Evolutionary conservation across 2,113 vertebrate genomes (phyloP).

Genomic region (Malurus elegans): DNA sequence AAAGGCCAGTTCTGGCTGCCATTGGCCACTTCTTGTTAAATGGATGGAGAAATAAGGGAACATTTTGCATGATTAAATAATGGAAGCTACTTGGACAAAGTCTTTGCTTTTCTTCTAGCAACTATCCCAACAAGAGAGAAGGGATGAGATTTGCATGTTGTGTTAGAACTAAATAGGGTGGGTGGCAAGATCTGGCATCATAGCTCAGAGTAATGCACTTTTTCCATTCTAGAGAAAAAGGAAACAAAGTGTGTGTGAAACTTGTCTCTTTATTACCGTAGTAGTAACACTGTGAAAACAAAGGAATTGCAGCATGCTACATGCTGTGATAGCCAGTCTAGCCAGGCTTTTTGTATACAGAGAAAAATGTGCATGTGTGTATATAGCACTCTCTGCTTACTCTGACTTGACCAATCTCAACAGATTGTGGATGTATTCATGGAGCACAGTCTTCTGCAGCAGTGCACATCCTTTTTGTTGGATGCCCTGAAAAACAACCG

Average conservation of each 20-base stretch:
- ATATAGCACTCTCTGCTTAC: background rate
- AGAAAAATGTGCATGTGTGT: background rate
- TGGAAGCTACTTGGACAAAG: background rate
- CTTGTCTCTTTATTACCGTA: background rate
- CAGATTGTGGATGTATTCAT: constrained; percentile 96
- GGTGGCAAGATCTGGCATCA: background rate
- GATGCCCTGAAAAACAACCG: constrained; percentile 89
- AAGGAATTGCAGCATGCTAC: background rate
- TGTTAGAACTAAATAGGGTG: background rate
- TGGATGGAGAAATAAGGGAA: background rate
- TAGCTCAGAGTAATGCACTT: background rate
- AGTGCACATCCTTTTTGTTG: constrained; percentile 90
- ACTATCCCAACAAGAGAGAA: background rate
- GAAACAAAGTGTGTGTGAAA: background rate
- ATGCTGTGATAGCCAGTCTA: background rate
- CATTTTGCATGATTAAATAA: background rate
- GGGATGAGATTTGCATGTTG: background rate
- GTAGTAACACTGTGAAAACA: background rate
- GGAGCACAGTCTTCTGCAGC: constrained; percentile 91
- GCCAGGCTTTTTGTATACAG: background rate
- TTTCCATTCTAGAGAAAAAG: background rate
- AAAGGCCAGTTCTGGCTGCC: background rate
- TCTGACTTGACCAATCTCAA: background rate
- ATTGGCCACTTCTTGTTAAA: background rate
- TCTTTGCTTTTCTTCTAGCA: background rate